These are phyloP conservation scores for Panagrolaimus sp. DNA, from an alignment of 1,140 invertebrate genomes.

Conservation along the genomic window DNA sequence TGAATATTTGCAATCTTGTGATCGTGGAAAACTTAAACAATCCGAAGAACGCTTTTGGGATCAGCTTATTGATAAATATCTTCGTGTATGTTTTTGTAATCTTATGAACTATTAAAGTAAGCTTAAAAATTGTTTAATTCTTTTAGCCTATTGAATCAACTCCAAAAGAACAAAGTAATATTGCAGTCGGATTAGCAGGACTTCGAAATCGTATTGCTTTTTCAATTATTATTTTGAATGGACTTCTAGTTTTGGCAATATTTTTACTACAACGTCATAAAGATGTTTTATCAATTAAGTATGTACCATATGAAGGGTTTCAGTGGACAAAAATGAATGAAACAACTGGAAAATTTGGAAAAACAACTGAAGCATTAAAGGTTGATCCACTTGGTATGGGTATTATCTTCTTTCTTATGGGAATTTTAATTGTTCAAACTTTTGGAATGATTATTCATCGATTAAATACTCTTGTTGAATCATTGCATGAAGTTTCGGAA, in stretches of 20 bases:
- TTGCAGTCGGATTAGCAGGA: slow-evolving; percentile 59
- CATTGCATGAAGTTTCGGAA: slow-evolving; percentile 49
- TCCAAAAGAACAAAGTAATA: slow-evolving; percentile 45
- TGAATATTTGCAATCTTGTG: slow-evolving; percentile 50
- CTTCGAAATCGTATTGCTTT: slow-evolving; percentile 63
- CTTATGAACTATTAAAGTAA: background rate
- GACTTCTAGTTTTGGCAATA: slow-evolving; percentile 62
- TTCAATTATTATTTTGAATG: slow-evolving; percentile 63
- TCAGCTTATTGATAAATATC: slow-evolving; percentile 53
- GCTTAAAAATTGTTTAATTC: too few relatives aligned
- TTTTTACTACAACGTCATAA: slow-evolving; percentile 60
- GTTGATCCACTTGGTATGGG: slow-evolving; percentile 61
- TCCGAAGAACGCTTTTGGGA: slow-evolving; percentile 52
- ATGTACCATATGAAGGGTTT: slow-evolving; percentile 41
- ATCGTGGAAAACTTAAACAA: slow-evolving; percentile 39
- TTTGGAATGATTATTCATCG: slow-evolving; percentile 62
- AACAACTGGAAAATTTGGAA: slow-evolving; percentile 44
- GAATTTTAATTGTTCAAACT: slow-evolving; percentile 56
- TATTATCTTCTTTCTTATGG: slow-evolving; percentile 61
- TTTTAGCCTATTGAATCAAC: slow-evolving; percentile 41
- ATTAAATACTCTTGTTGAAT: slow-evolving; percentile 57
- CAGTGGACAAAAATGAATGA: slow-evolving; percentile 55
- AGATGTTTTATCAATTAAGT: slow-evolving; percentile 56
- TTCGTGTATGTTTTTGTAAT: slow-evolving; percentile 34
- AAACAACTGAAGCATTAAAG: slow-evolving; percentile 51